Percentiles rank a stretch among this genome's conserved stretches.
Conservation (phyloP, 2,113 vertebrate genomes). For the Amphilophus citrinellus region DNA sequence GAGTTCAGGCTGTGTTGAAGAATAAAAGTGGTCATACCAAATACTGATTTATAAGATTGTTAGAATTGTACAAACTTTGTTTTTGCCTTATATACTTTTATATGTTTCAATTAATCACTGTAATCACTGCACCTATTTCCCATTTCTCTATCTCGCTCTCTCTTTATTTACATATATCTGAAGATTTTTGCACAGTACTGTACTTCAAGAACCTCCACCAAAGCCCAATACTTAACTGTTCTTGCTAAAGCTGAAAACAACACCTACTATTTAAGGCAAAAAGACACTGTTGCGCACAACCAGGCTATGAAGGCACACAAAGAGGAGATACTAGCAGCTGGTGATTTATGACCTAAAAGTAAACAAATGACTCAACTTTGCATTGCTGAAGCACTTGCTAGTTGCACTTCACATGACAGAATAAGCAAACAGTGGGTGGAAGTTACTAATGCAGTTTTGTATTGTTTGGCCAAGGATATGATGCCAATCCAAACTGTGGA, state of each 20-base stretch:
- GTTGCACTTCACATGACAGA: slow-evolving; percentile 3
- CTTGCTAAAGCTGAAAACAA: not conserved
- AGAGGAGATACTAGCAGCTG: not conserved
- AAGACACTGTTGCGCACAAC: not conserved
- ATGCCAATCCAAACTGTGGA: not conserved
- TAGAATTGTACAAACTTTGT: too few relatives aligned
- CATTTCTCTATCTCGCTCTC: not conserved
- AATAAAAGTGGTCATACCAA: too few relatives aligned
- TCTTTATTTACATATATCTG: too few relatives aligned
- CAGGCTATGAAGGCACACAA: not conserved
- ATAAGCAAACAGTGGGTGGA: not conserved
- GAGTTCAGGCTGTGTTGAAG: too few relatives aligned
- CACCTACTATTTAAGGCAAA: not conserved
- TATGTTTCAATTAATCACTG: not conserved
- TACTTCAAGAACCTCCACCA: not conserved
- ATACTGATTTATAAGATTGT: too few relatives aligned
- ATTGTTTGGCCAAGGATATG: not conserved
- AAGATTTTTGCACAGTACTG: not conserved
- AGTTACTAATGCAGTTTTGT: slow-evolving; percentile 4
- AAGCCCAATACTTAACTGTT: not conserved
- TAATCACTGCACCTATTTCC: not conserved
- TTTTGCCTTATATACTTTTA: too few relatives aligned
- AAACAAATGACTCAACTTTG: not conserved
- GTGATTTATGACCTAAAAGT: not conserved
- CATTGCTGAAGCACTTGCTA: not conserved